Conservation (phyloP, 2,888 invertebrate species). For the Blomia tropicalis region DNA sequence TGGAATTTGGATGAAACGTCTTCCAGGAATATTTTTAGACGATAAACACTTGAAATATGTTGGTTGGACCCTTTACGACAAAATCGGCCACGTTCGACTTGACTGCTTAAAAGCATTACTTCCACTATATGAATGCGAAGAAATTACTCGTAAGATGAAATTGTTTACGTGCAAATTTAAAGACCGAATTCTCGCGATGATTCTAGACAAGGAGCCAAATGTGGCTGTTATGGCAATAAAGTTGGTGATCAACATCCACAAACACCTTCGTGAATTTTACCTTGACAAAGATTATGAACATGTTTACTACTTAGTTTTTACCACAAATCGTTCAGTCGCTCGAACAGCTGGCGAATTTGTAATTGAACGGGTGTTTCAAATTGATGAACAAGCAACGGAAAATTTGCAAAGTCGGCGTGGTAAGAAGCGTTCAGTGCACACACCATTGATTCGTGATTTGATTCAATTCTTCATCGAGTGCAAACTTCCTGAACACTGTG, state of each 20-base stretch:
- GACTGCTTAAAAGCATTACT: constrained; percentile 70
- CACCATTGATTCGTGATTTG: constrained; percentile 85
- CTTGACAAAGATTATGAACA: constrained; percentile 97
- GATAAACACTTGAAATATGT: constrained; percentile 98
- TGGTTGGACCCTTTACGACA: constrained; percentile 96
- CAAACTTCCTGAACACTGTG: constrained; percentile 89
- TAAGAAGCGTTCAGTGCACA: constrained; percentile 67
- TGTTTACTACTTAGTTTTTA: constrained; percentile 96
- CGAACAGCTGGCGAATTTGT: constrained; percentile 97
- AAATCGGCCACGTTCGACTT: constrained; percentile 42
- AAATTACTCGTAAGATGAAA: constrained; percentile 84
- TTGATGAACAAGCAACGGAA: constrained; percentile 54
- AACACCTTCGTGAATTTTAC: constrained; percentile 80
- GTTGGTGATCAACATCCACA: constrained; percentile 79
- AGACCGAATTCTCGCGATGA: constrained; percentile 97
- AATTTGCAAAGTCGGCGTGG: constrained; percentile 52
- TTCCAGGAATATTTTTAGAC: constrained; percentile 95
- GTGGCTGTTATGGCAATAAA: constrained; percentile 92
- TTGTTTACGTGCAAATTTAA: constrained; percentile 98
- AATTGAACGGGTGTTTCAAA: constrained; percentile 81
- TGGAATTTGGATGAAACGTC: constrained; percentile 98
- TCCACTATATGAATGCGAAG: constrained; percentile 85
- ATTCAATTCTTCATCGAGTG: constrained; percentile 98
- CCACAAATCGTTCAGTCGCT: constrained; percentile 82
- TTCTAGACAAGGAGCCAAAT: constrained; percentile 91